Percentiles rank a stretch among this genome's conserved stretches.
Evolutionary conservation across 1,140 invertebrate species (phyloP).

Genomic region (Danaus melanippus): DNA sequence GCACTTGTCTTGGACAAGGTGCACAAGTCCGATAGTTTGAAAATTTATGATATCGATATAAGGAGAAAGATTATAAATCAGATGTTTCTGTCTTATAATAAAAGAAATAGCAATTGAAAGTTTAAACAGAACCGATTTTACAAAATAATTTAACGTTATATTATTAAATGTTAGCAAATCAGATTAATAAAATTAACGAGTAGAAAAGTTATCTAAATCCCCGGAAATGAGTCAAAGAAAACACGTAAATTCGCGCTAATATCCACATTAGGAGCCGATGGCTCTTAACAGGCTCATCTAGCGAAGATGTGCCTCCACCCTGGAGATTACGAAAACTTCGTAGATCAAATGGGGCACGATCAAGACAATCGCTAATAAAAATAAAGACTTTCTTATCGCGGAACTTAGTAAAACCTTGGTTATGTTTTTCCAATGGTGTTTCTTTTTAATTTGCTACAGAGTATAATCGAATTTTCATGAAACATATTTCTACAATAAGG

Average conservation of each 20-base stretch:
- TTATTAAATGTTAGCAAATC: too few relatives aligned
- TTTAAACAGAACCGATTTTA: too few relatives aligned
- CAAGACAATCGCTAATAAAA: slow-evolving; percentile 26
- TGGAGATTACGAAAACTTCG: slow-evolving; percentile 10
- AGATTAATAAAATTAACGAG: too few relatives aligned
- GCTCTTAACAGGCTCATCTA: slow-evolving; percentile 12
- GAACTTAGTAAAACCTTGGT: slow-evolving; percentile 21
- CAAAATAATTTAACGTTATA: too few relatives aligned
- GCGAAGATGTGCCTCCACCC: slow-evolving; percentile 9
- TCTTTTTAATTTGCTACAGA: too few relatives aligned
- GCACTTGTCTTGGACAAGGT: background rate
- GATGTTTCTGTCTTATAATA: too few relatives aligned
- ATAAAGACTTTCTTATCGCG: slow-evolving; percentile 23
- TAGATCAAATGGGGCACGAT: slow-evolving; percentile 12
- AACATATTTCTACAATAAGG: too few relatives aligned
- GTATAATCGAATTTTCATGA: too few relatives aligned
- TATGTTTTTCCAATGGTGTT: slow-evolving; percentile 8
- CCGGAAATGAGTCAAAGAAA: slow-evolving; percentile 20
- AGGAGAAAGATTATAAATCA: too few relatives aligned
- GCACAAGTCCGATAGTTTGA: too few relatives aligned
- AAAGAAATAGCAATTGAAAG: too few relatives aligned
- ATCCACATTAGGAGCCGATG: slow-evolving; percentile 19
- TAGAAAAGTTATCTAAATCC: slow-evolving; percentile 10
- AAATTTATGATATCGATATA: too few relatives aligned
- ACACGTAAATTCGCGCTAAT: slow-evolving; percentile 20